These are phyloP conservation scores for Phenganax marumi DNA, from an alignment of 92 coral and sea anemone genomes.

Conservation along the genomic window DNA sequence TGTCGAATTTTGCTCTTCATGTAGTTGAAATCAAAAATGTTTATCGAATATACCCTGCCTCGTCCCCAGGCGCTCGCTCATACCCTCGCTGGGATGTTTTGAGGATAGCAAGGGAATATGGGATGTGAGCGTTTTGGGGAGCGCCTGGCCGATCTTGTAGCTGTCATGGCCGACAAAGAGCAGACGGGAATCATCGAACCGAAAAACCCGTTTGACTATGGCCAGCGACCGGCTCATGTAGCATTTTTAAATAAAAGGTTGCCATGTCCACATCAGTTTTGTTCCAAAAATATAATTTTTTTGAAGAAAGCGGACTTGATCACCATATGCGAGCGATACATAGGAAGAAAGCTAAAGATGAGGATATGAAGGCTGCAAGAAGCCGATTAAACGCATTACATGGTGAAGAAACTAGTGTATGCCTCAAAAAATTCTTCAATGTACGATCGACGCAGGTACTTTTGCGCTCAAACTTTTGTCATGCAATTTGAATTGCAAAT, in stretches of 20 bases:
- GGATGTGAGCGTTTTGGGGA: background rate
- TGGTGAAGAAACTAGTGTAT: background rate
- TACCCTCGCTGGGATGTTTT: background rate
- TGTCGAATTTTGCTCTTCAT: no score
- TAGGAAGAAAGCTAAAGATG: background rate
- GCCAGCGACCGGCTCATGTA: background rate
- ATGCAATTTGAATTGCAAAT: background rate
- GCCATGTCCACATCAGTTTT: background rate
- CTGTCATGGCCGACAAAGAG: background rate
- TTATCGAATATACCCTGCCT: background rate
- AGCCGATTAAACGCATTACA: background rate
- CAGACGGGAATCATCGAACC: background rate
- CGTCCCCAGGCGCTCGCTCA: background rate
- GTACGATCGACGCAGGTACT: slow-evolving; percentile 14
- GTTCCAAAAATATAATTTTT: background rate
- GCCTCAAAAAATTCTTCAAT: background rate
- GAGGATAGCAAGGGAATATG: background rate
- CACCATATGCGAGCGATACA: background rate
- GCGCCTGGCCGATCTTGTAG: slow-evolving; percentile 1
- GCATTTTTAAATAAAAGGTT: background rate
- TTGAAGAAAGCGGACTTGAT: background rate
- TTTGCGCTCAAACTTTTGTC: background rate
- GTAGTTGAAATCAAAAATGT: no score
- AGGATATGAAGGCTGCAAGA: background rate
- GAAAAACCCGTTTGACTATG: background rate